These are phyloP conservation scores for Trissolcus basalis DNA, from an alignment of 1,140 invertebrate species.

Conservation along the genomic window DNA sequence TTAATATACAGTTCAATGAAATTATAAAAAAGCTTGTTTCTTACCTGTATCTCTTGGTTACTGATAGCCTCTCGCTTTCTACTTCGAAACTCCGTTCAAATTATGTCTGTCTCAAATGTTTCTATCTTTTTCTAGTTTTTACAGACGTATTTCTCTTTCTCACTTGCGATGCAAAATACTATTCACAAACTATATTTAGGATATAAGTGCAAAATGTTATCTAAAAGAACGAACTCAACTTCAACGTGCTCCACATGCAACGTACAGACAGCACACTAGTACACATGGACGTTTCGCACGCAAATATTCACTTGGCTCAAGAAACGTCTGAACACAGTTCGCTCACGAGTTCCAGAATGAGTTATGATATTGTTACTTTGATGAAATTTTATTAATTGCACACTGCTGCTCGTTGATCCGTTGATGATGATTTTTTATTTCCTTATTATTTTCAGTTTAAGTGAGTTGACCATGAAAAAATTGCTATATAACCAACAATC, in stretches of 20 bases:
- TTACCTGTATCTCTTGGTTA: slow-evolving; percentile 12
- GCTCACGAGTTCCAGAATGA: neutral
- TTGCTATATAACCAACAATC: neutral
- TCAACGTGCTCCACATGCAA: too few relatives aligned
- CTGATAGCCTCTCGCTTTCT: slow-evolving; percentile 16
- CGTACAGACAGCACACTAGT: too few relatives aligned
- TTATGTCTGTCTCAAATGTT: neutral
- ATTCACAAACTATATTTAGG: neutral
- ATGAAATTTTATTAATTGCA: neutral
- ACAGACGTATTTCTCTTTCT: neutral
- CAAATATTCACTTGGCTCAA: too few relatives aligned
- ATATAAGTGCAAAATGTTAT: neutral
- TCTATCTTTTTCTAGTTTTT: too few relatives aligned
- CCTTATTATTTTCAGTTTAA: neutral
- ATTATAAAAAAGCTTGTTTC: neutral
- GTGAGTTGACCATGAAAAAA: neutral
- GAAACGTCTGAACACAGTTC: too few relatives aligned
- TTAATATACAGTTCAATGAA: too few relatives aligned
- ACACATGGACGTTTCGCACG: too few relatives aligned
- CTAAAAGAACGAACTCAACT: too few relatives aligned
- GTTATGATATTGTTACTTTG: too few relatives aligned
- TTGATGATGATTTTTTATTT: too few relatives aligned
- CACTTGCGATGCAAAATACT: neutral
- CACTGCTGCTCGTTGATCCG: too few relatives aligned
- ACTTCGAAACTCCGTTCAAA: neutral